These are phyloP conservation scores for Ophonus ardosiacus DNA, from an alignment of 2,888 invertebrate species.

Conservation along the genomic window DNA sequence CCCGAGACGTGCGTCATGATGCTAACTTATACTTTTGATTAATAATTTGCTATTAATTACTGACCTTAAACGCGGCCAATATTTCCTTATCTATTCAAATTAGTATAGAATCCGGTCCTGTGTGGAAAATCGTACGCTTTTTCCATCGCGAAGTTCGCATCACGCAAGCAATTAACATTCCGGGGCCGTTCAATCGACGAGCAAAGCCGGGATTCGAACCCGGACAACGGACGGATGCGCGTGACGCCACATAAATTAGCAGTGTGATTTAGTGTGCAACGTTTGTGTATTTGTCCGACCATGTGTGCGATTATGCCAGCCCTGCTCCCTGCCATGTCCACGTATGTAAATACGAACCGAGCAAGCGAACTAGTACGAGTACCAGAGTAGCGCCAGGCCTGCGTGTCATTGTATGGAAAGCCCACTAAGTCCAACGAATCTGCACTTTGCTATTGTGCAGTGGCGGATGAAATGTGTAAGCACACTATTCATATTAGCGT, in stretches of 20 bases:
- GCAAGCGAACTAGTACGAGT: neutral
- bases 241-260: constrained; percentile 63
- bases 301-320: constrained; percentile 59
- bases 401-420: constrained; percentile 2
- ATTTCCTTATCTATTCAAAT: no score
- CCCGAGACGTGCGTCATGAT: no score
- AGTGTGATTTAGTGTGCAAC: constrained; percentile 62
- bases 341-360: constrained; percentile 49
- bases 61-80: no score
- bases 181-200: constrained; percentile 25
- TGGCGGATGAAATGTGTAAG: neutral
- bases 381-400: neutral
- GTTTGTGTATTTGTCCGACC: constrained; percentile 60
- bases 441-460: constrained; percentile 6
- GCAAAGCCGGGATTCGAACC: constrained; percentile 39
- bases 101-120: neutral
- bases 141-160: constrained; percentile 28
- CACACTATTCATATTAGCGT: neutral
- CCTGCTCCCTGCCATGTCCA: constrained; percentile 24
- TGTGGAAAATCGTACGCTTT: neutral
- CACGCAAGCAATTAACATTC: constrained; percentile 50
- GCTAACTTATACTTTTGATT: no score
- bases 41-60: no score
- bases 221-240: constrained; percentile 61
- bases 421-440: neutral